A percentile compares a stretch with the other conserved stretches of the same genome.
Evolutionary conservation across 2,888 invertebrate species (phyloP).

Genomic region (Tiphia femorata): DNA sequence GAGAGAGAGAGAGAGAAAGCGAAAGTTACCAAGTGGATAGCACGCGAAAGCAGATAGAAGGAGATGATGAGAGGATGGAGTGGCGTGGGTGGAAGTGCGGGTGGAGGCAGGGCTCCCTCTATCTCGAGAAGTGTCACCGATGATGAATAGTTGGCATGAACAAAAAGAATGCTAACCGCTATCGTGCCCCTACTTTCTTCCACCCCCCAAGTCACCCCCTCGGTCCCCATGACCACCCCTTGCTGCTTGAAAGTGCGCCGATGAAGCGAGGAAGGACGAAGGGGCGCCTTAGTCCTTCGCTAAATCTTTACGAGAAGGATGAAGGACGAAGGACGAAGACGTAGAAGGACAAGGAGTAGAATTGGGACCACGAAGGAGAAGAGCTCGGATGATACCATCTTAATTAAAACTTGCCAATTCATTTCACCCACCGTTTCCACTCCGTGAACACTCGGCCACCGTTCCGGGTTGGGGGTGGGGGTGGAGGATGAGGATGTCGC

Average conservation of each 20-base stretch:
- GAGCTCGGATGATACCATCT: conserved; percentile 64
- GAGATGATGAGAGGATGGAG: conserved; percentile 11
- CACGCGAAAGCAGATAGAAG: neutral
- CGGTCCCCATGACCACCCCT: conserved; percentile 14
- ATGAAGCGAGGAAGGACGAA: conserved; percentile 16
- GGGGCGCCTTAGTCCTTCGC: conserved; percentile 24
- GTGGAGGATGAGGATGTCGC: neutral
- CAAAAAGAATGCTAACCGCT: conserved; percentile 68
- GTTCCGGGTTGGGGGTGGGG: conserved; percentile 12
- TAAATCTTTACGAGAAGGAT: conserved; percentile 37
- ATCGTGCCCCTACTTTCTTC: conserved; percentile 46
- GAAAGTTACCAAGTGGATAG: neutral
- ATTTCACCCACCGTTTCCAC: conserved; percentile 61
- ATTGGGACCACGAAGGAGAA: conserved; percentile 33
- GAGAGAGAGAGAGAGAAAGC: conserved; percentile 19
- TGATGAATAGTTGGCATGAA: conserved; percentile 69
- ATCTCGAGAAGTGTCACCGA: conserved; percentile 68
- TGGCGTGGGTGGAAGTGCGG: no score
- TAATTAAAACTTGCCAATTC: conserved; percentile 70
- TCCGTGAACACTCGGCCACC: conserved; percentile 42
- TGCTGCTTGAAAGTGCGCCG: conserved; percentile 8
- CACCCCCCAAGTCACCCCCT: conserved; percentile 38
- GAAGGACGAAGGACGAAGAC: conserved; percentile 10
- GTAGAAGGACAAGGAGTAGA: conserved; percentile 12
- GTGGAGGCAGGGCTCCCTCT: conserved; percentile 54